These are phyloP conservation scores for Sinocyclocheilus anshuiensis DNA, from an alignment of 2,113 vertebrate species.

Conservation along the genomic window DNA sequence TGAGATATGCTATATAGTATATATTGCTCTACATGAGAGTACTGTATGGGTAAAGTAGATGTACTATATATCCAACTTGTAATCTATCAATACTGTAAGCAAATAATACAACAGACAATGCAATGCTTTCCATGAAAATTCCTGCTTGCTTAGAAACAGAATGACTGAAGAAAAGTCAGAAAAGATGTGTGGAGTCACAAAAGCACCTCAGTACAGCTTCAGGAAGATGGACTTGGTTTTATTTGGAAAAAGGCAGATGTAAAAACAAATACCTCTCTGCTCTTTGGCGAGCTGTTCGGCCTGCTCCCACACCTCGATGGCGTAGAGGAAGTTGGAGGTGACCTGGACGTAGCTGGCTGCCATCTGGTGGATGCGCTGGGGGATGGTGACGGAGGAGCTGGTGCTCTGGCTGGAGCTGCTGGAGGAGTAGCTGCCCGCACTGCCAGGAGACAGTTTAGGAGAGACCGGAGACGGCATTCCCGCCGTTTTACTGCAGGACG, in stretches of 20 bases:
- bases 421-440: constrained; percentile 87
- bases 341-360: constrained; percentile 98
- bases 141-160: too few relatives aligned
- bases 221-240: too few relatives aligned
- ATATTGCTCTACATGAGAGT: too few relatives aligned
- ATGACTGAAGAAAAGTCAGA: too few relatives aligned
- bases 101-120: too few relatives aligned
- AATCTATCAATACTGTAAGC: too few relatives aligned
- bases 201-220: background rate
- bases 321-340: constrained; percentile 97
- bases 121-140: too few relatives aligned
- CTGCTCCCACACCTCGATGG: constrained; percentile 99
- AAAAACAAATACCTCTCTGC: constrained; percentile 83
- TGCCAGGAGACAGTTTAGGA: constrained; percentile 95
- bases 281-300: constrained; percentile 94
- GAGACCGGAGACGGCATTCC: constrained; percentile 97
- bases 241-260: too few relatives aligned
- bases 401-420: constrained; percentile 85
- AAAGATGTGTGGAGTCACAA: too few relatives aligned
- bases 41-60: too few relatives aligned
- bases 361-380: constrained; percentile 99
- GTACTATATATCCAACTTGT: too few relatives aligned
- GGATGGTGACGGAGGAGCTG: constrained; percentile 94
- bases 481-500: constrained; percentile 83
- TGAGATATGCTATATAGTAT: too few relatives aligned